Evolutionary conservation across 2,888 invertebrate genomes (phyloP), one percentile per base, ranked within the genome.

Genomic region (Prosapia bicincta): DNA sequence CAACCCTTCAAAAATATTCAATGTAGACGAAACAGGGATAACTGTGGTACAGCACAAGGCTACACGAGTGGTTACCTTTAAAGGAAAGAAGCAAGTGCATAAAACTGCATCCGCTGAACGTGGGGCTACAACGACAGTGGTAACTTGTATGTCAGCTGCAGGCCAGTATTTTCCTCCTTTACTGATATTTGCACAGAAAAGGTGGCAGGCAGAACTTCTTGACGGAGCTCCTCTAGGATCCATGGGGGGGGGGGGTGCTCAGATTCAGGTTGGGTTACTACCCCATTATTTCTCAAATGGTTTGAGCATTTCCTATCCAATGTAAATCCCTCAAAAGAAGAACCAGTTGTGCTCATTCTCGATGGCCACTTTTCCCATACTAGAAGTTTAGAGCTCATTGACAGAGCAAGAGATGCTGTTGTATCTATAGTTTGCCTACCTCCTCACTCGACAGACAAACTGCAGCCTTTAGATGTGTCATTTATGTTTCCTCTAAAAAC

Each of bases 51-150:
- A 38, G 13, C 38, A 38, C 38, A 38, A 38, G 38, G 13, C 38
- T 38, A 2, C 38, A 7, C 5, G 38, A 38, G 38, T 38, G 38
- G 13, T 38, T 38, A 38, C 38, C 38, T 13, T 2, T 13, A 38
- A 38, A 38, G 38, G 38, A 15, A 13, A 13, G 13, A 38, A 38
- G 13, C 38, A 38, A 38, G 13, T 38, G 2, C 38, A 38, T 15
- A 38, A 81, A 65, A 23, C 82, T 71, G 82, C 83, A 10, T 82
- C 83, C 70, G 82, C 82, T 6, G 83, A 84, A 13, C 38, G 13
- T 38, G 38, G 38, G 38, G 13, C 38, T 13, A 30, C 81, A 13
- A 78, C 83, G 7, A 83, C 83, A 23, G 74, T 82, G 23, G 80
- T 82, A 24, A 79, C 77, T n/a, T 81, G 38, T 13, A 38, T 38